A percentile compares a stretch with the other conserved stretches of the same genome.
These are phyloP conservation scores for Drosophila niveifrons DNA, from an alignment of 2,888 invertebrate genomes.

Conservation along the genomic window DNA sequence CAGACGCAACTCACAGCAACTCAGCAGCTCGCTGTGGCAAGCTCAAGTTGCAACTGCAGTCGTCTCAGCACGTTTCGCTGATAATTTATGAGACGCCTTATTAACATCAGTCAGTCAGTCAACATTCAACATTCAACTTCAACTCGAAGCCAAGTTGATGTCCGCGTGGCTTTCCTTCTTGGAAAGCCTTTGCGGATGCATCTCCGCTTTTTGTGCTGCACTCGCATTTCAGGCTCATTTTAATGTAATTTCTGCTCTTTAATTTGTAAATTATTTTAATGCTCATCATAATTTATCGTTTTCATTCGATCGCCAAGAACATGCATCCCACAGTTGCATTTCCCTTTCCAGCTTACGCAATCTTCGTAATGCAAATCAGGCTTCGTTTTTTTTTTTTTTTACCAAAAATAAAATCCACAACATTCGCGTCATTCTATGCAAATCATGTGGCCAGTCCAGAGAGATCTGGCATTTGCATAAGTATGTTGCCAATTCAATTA, in stretches of 20 bases:
- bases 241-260: constrained; percentile 75
- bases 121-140: constrained; percentile 24
- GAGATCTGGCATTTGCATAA: constrained; percentile 73
- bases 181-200: constrained; percentile 71
- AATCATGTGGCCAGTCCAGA: constrained; percentile 48
- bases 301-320: neutral
- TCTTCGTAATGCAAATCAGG: constrained; percentile 65
- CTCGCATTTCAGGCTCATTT: constrained; percentile 60
- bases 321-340: constrained; percentile 9
- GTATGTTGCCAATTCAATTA: constrained; percentile 77
- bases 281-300: constrained; percentile 71
- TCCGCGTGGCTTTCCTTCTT: constrained; percentile 66
- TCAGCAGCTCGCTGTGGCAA: constrained; percentile 24
- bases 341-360: constrained; percentile 4
- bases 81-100: constrained; percentile 83
- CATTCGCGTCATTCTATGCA: constrained; percentile 71
- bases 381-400: neutral
- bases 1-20: constrained; percentile 11
- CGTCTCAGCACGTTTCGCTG: constrained; percentile 71
- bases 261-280: constrained; percentile 83
- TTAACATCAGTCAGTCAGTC: constrained; percentile 76
- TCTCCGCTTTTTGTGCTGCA: constrained; percentile 49
- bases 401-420: constrained; percentile 12
- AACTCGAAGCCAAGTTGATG: constrained; percentile 5
- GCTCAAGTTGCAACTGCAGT: constrained; percentile 27